phyloP scores from a whole-genome alignment of 2,888 invertebrate genomes.

The Oxystoma pomonae region DNA sequence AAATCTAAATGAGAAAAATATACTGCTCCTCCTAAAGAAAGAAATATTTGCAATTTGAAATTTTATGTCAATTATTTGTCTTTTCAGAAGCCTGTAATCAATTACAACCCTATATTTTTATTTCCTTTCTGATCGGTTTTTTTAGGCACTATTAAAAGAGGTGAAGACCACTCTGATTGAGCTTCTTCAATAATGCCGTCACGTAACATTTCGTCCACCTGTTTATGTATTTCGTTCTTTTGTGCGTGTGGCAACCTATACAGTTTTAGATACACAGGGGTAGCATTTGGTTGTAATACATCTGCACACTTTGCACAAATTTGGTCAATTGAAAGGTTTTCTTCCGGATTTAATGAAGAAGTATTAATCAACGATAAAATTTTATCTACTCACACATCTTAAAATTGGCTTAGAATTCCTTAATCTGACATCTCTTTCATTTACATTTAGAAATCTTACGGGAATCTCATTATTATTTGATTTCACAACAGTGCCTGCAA shows the following conservation, averaged over 20 bases:
- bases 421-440: conserved; percentile 13
- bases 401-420: conserved; percentile 20
- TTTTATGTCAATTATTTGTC: conserved; percentile 15
- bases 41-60: conserved; percentile 25
- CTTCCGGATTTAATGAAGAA: conserved; percentile 17
- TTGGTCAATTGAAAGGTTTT: conserved; percentile 18
- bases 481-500: conserved; percentile 9
- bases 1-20: conserved; percentile 20
- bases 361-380: conserved; percentile 20
- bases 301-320: conserved; percentile 24
- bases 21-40: conserved; percentile 31
- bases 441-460: conserved; percentile 19
- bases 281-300: conserved; percentile 20
- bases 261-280: conserved; percentile 16
- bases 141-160: conserved; percentile 24
- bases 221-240: conserved; percentile 19
- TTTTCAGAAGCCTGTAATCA: conserved; percentile 3
- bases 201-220: conserved; percentile 23
- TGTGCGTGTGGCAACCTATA: conserved; percentile 21
- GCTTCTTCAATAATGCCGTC: conserved; percentile 26
- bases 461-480: conserved; percentile 17
- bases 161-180: conserved; percentile 23
- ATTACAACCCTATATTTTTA: conserved; percentile 23
- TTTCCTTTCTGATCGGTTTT: no score
- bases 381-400: conserved; percentile 13